Evolutionary conservation across 2,113 vertebrate species (phyloP).

Genomic region (Ptychochromis oligacanthus): DNA sequence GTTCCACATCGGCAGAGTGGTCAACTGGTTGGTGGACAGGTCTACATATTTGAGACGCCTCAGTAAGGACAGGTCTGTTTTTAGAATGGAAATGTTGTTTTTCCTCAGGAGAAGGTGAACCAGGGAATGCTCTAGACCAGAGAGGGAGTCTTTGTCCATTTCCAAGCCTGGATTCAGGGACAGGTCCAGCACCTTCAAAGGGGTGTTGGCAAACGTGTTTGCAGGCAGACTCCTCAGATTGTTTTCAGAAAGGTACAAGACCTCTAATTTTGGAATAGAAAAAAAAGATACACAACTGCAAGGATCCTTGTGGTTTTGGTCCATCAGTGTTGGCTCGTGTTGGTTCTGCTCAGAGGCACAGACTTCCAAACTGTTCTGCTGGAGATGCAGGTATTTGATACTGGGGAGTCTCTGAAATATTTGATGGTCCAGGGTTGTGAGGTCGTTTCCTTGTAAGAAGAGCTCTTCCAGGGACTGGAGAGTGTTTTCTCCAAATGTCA

Average conservation of each 20-base stretch:
- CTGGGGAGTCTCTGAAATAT: constrained; percentile 83
- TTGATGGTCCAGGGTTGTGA: constrained; percentile 75
- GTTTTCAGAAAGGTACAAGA: constrained; percentile 86
- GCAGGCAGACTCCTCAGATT: constrained; percentile 77
- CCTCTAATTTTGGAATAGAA: constrained; percentile 73
- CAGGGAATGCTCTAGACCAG: constrained; percentile 87
- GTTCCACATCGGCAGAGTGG: constrained; percentile 81
- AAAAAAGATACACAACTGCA: constrained; percentile 82
- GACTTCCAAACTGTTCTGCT: constrained; percentile 84
- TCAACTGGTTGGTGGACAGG: constrained; percentile 88
- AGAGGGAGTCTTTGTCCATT: constrained; percentile 80
- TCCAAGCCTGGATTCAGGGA: constrained; percentile 86
- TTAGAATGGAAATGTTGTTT: constrained; percentile 81
- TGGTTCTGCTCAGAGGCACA: constrained; percentile 55
- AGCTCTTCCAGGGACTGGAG: constrained; percentile 81
- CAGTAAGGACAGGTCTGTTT: constrained; percentile 84
- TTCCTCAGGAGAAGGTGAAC: constrained; percentile 84
- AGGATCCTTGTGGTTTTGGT: constrained; percentile 30
- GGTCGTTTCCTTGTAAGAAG: constrained; percentile 83
- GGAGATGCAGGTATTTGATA: constrained; percentile 83
- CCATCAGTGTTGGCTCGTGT: constrained; percentile 30
- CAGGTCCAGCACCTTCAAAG: constrained; percentile 84
- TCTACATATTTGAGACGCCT: constrained; percentile 85
- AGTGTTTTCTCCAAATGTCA: constrained; percentile 69
- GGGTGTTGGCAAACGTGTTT: constrained; percentile 80